Evolutionary conservation across 2,797 vertebrate species (phyloP).

Genomic region (Muscicapa striata): DNA sequence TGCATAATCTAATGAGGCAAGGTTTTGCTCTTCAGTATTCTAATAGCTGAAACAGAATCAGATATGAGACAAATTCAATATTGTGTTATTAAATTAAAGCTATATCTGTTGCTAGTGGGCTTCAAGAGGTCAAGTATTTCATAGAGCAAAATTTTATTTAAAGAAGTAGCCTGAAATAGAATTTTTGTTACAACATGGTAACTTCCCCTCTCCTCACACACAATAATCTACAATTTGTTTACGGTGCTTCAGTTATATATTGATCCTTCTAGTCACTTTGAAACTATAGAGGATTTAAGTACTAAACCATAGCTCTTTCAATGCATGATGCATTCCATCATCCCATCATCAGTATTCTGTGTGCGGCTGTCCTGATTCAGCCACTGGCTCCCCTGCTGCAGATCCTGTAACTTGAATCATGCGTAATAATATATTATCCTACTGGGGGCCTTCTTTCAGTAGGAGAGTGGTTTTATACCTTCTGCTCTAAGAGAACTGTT

Average conservation of each 20-base stretch:
- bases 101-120: conserved; percentile 43
- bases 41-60: conserved; percentile 67
- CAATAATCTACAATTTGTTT: conserved; percentile 52
- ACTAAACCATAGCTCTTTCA: conserved; percentile 75
- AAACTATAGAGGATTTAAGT: conserved; percentile 73
- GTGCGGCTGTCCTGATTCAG: conserved; percentile 78
- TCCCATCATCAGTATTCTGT: conserved; percentile 83
- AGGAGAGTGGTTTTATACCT: conserved; percentile 83
- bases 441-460: conserved; percentile 82
- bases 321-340: conserved; percentile 79
- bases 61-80: conserved; percentile 65
- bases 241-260: conserved; percentile 53
- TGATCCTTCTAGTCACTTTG: conserved; percentile 64
- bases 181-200: background rate
- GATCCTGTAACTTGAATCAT: conserved; percentile 87
- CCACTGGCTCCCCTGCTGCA: conserved; percentile 82
- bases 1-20: conserved; percentile 62
- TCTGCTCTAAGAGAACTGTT: conserved; percentile 80
- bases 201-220: background rate
- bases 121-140: conserved; percentile 43
- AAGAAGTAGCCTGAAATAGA: conserved; percentile 23
- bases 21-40: conserved; percentile 59
- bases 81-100: conserved; percentile 56
- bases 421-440: conserved; percentile 88
- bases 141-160: conserved; percentile 46